Evolutionary conservation across 2,113 vertebrate genomes (phyloP), one percentile per base, ranked within the genome.

Genomic region (Sinocyclocheilus anshuiensis): DNA sequence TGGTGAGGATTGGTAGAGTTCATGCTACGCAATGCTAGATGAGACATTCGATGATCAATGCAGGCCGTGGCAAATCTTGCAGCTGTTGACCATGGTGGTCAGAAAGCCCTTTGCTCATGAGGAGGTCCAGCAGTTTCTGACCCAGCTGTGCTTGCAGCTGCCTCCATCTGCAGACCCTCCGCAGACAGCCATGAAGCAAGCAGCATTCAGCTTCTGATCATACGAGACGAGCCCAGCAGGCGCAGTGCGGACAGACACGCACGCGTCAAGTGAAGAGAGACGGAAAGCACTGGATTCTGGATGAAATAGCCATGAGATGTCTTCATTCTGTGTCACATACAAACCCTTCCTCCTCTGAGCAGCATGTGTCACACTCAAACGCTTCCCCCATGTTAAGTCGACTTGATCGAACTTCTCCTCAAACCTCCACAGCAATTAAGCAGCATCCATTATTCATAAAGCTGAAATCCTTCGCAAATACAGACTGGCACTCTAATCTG

Each of bases 141-240:
- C 86, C 93, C 94, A 94, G 94, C 94, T 94, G 94, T 92, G 92
- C 85, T 55, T 93, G 93, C 92, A 92, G 93, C 91, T 93, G 94
- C 57, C 90, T 87, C 90, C 92, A 94, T 93, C 92, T 94, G 93
- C 91, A 93, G 88, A 87, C 88, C 86, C 88, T 89, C 87, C 88
- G 39, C 89, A 92, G 90, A 76, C 90, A 87, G 81, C 84, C 11
- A 69, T 84, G 88, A 89, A 89, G 80, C 74, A 67, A 57, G 86
- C 67, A 77, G n/a, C 89, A 88, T 90, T 90, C 89, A 77, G 77
- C 74, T 24, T 81, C 89, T 88, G 89, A 87, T 42, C 67, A 75
- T 29, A 83, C 87, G 53, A 88, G 87, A 87, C 84, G 86, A 87
- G 82, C 86, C 89, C 84, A 88, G 29, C 29, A 87, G 88, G 77